Evolutionary conservation across 2,797 vertebrate species (phyloP).

Genomic region (Lepus townsendii): DNA sequence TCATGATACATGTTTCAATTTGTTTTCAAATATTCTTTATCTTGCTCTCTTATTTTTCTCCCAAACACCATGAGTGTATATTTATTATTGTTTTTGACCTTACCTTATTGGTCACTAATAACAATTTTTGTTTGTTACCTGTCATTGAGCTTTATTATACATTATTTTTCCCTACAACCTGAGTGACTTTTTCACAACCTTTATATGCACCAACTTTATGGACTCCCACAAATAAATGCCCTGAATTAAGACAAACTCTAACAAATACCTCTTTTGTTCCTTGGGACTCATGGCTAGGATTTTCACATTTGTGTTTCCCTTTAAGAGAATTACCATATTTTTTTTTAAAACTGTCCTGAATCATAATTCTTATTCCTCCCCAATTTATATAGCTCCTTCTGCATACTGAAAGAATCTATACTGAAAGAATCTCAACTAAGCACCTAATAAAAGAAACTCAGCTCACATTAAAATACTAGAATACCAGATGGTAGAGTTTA

Average conservation of each 20-base stretch:
- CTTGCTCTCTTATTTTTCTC: slow-evolving; percentile 37
- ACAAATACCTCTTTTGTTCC: neutral
- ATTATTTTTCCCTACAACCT: neutral
- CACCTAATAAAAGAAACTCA: slow-evolving; percentile 83
- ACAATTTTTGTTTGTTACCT: slow-evolving; percentile 11
- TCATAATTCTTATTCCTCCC: slow-evolving; percentile 62
- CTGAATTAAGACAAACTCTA: slow-evolving; percentile 38
- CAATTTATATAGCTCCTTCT: slow-evolving; percentile 74
- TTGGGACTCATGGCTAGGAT: slow-evolving; percentile 53
- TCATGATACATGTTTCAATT: neutral
- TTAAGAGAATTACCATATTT: slow-evolving; percentile 69
- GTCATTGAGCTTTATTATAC: neutral
- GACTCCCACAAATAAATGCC: slow-evolving; percentile 50
- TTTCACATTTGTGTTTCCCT: slow-evolving; percentile 58
- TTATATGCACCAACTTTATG: neutral
- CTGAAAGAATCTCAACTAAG: slow-evolving; percentile 80
- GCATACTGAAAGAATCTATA: slow-evolving; percentile 58
- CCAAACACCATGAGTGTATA: neutral
- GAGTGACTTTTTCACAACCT: neutral
- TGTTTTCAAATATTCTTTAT: neutral
- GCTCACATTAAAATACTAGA: slow-evolving; percentile 81
- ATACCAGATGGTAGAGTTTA: slow-evolving; percentile 80
- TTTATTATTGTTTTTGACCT: slow-evolving; percentile 11
- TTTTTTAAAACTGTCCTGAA: slow-evolving; percentile 59
- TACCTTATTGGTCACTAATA: neutral